Percentiles rank a stretch among this genome's conserved stretches.
These are phyloP conservation scores for Drosophila antonietae DNA, from an alignment of 2,888 invertebrate species.

Conservation along the genomic window DNA sequence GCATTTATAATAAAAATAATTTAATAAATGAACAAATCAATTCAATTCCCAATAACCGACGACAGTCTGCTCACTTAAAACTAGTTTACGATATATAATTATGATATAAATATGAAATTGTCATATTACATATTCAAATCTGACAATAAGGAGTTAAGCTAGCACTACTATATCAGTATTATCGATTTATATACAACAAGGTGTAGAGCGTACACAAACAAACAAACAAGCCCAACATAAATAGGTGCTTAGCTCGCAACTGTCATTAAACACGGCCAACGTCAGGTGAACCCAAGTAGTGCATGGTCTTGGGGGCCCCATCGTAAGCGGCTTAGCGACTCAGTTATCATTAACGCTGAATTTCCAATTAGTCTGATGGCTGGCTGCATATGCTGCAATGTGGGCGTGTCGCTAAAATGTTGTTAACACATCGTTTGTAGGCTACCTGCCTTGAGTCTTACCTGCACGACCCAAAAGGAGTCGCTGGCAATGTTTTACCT, in stretches of 20 bases:
- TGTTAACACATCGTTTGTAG: constrained; percentile 78
- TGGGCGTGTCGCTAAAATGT: constrained; percentile 66
- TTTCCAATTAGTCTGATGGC: constrained; percentile 52
- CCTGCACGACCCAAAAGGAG: constrained; percentile 11
- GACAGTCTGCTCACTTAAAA: neutral
- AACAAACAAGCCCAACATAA: constrained; percentile 14
- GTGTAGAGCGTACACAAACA: constrained; percentile 17
- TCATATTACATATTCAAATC: neutral
- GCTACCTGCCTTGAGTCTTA: constrained; percentile 27
- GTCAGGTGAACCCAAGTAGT: neutral
- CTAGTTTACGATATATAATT: constrained; percentile 1
- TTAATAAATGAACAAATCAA: neutral
- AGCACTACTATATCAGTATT: constrained; percentile 15
- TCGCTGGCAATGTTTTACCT: constrained; percentile 59
- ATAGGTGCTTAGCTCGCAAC: constrained; percentile 9
- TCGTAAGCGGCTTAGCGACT: constrained; percentile 34
- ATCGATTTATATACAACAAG: neutral
- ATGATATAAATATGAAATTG: neutral
- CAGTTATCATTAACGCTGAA: constrained; percentile 70
- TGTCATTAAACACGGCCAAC: neutral
- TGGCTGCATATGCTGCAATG: constrained; percentile 11
- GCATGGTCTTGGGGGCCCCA: constrained; percentile 7
- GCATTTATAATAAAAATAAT: too few relatives aligned
- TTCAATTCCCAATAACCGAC: neutral
- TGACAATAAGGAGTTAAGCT: neutral